Evolutionary conservation across 2,888 invertebrate species (phyloP).

Genomic region (Hypercompe scribonia): DNA sequence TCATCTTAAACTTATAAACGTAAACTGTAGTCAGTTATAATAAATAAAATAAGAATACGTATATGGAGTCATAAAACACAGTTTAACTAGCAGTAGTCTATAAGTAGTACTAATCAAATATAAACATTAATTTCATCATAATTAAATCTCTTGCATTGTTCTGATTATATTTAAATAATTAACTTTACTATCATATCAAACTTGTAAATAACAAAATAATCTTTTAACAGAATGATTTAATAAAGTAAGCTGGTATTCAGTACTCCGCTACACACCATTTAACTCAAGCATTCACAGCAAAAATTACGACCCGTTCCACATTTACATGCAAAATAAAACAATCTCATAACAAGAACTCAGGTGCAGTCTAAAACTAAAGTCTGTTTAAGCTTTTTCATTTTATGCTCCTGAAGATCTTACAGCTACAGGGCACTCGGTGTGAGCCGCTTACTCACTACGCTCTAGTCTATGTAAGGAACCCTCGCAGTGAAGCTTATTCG

Average conservation of each 20-base stretch:
- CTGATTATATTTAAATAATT: not conserved
- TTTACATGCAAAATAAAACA: conserved; percentile 26
- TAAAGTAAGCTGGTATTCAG: not conserved
- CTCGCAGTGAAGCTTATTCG: conserved; percentile 61
- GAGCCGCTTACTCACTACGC: conserved; percentile 69
- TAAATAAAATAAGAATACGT: not conserved
- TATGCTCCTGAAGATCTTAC: conserved; percentile 42
- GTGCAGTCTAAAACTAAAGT: conserved; percentile 28
- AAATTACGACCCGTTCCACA: conserved; percentile 18
- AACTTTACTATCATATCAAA: too few relatives aligned
- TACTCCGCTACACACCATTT: conserved; percentile 10
- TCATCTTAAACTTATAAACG: not conserved
- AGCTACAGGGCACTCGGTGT: conserved; percentile 50
- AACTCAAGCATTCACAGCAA: conserved; percentile 30
- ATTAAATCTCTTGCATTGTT: not conserved
- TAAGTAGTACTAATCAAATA: too few relatives aligned
- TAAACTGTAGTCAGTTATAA: not conserved
- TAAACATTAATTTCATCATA: not conserved
- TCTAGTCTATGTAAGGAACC: conserved; percentile 53
- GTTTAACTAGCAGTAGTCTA: not conserved
- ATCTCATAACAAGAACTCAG: conserved; percentile 29
- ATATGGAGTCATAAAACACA: not conserved
- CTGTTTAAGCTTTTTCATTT: conserved; percentile 43
- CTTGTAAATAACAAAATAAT: too few relatives aligned
- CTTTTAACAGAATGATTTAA: not conserved